phyloP scores from a whole-genome alignment of 1,140 invertebrate genomes.

The Tetranychus cinnabarinus region DNA sequence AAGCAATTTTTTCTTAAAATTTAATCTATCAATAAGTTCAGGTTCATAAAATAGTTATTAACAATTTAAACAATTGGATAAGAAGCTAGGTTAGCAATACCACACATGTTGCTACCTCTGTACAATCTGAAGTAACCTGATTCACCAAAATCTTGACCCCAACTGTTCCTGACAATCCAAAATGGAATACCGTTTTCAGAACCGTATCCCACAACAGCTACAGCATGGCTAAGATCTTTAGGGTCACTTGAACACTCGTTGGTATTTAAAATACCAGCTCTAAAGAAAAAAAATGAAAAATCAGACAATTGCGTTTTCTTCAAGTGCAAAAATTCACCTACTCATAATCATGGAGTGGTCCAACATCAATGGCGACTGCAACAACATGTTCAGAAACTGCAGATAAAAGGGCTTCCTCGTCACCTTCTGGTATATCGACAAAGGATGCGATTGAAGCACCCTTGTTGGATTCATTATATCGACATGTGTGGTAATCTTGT shows the following conservation, averaged over 20 bases:
- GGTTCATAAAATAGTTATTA: too few species aligned
- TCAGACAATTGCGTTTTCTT: conserved; percentile 4
- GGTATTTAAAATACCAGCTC: background rate
- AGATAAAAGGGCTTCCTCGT: conserved; percentile 20
- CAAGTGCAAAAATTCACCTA: conserved; percentile 19
- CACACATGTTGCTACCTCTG: conserved; percentile 69
- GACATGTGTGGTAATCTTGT: conserved; percentile 23
- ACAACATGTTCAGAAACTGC: conserved; percentile 22
- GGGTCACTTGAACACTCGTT: background rate
- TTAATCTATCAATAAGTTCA: too few species aligned
- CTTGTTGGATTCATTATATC: conserved; percentile 20
- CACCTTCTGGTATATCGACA: conserved; percentile 21
- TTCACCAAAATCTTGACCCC: conserved; percentile 27
- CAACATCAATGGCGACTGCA: conserved; percentile 25
- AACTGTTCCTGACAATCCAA: conserved; percentile 31
- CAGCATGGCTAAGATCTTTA: conserved; percentile 21
- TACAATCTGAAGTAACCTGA: conserved; percentile 67
- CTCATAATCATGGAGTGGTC: conserved; percentile 13
- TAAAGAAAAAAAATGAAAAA: conserved; percentile 1
- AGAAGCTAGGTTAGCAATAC: conserved; percentile 48
- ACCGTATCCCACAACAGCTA: conserved; percentile 24
- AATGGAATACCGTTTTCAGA: conserved; percentile 18
- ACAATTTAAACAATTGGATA: conserved; percentile 21
- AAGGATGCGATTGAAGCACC: conserved; percentile 29
- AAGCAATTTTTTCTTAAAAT: too few species aligned